phyloP scores from a whole-genome alignment of 2,797 vertebrate species.

The Hippoglossus hippoglossus region DNA sequence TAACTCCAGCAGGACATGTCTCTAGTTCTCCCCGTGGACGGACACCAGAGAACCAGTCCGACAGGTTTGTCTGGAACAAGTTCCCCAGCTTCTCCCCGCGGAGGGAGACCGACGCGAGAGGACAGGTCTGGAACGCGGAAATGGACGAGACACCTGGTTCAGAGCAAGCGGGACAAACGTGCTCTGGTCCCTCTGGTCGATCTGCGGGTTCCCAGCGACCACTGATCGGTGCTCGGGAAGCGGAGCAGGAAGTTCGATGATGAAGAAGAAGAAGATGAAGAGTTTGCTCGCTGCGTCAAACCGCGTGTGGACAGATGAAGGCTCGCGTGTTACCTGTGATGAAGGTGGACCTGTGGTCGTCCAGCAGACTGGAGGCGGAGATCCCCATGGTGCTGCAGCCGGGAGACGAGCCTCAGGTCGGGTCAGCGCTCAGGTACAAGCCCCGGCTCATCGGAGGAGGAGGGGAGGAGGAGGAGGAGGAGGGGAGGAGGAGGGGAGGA shows the following conservation, averaged over 20 bases:
- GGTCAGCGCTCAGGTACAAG: slow-evolving; percentile 50
- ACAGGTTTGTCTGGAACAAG: slow-evolving; percentile 14
- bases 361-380: slow-evolving; percentile 87
- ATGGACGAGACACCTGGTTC: background rate
- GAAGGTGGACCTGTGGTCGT: slow-evolving; percentile 85
- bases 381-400: slow-evolving; percentile 83
- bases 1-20: background rate
- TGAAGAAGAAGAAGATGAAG: background rate
- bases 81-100: background rate
- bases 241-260: too few relatives aligned
- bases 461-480: background rate
- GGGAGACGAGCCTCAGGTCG: slow-evolving; percentile 58
- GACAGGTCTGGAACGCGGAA: too few relatives aligned
- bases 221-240: too few relatives aligned
- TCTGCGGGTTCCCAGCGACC: too few relatives aligned
- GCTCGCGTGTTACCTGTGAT: slow-evolving; percentile 84
- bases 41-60: slow-evolving; percentile 1
- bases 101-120: background rate
- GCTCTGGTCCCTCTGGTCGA: too few relatives aligned
- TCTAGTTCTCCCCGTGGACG: background rate
- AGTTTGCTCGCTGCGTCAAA: too few relatives aligned
- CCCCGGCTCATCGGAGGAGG: slow-evolving; percentile 19
- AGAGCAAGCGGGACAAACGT: too few relatives aligned
- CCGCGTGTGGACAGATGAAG: background rate
- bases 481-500: background rate